Evolutionary conservation across 1,140 invertebrate genomes (phyloP), one percentile per base, ranked within the genome.

Genomic region (Neotoxoptera formosana): DNA sequence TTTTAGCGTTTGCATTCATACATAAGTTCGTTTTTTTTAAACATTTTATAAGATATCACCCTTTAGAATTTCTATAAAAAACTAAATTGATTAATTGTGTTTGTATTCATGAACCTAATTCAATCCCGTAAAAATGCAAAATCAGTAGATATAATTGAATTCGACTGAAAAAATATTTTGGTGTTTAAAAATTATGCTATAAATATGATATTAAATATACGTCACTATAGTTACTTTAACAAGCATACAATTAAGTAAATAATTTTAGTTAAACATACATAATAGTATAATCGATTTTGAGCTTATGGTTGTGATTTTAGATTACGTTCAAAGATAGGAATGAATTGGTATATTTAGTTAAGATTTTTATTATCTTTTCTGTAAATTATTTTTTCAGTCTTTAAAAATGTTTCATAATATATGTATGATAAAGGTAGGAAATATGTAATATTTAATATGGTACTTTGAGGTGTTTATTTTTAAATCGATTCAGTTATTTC

Each of bases 1-100:
- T 76, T 76, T 76, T 67, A 30, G 14, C 30, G 60, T 30, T 67
- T n/a, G 60, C 60, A 76, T 76, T 67, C 14, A 67, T 67, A 67
- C 60, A 67, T 67, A 67, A n/a, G 60, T 67, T 76, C n/a, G 30
- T 76, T n/a, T 76, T 76, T 76, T 76, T 76, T 76, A 76, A n/a
- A n/a, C 6, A n/a, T n/a, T 76, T 76, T 76, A n/a, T 76, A n/a
- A 76, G n/a, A 76, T 76, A 76, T 76, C 14, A 76, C 60, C 14
- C 60, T 76, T n/a, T 76, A n/a, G 60, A 76, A 76, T n/a, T n/a
- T 76, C 30, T 76, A 76, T 76, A 76, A 76, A 76, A 76, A 76
- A 76, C 14, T 34, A 34, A 76, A n/a, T 76, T 76, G 60, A 76
- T 76, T 76, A 34, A 76, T 76, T 76, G 60, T 76, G 30, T 76